These are phyloP conservation scores for Habropoda laboriosa DNA, from an alignment of 1,140 invertebrate species.

Conservation along the genomic window DNA sequence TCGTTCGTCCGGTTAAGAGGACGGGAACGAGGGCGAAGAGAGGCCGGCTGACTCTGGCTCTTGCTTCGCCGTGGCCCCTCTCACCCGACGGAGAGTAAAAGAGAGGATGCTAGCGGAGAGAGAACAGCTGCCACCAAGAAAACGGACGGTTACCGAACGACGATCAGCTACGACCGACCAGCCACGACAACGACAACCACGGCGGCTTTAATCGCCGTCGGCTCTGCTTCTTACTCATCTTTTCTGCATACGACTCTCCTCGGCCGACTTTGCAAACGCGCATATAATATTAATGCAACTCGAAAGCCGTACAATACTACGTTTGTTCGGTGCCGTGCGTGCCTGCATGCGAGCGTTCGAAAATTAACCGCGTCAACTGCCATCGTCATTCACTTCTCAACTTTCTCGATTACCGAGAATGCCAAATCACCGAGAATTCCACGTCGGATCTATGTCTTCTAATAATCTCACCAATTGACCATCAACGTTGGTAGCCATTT, in stretches of 20 bases:
- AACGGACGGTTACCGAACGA: slow-evolving; percentile 52
- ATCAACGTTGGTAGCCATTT: slow-evolving; percentile 33
- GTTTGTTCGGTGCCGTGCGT: too few species aligned
- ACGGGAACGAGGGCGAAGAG: slow-evolving; percentile 57
- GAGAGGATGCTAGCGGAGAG: slow-evolving; percentile 30
- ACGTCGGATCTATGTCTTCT: neutral
- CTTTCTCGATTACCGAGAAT: neutral
- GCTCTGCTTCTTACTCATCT: neutral
- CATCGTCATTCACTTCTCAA: neutral
- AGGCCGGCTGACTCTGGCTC: slow-evolving; percentile 52
- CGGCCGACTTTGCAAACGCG: neutral
- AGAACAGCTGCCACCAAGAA: slow-evolving; percentile 70
- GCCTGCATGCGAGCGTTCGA: too few species aligned
- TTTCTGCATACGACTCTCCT: neutral
- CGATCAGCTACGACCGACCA: slow-evolving; percentile 47
- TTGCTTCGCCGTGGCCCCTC: slow-evolving; percentile 62
- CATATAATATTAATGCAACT: neutral
- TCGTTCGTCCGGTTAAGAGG: slow-evolving; percentile 51
- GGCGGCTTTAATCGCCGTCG: too few species aligned
- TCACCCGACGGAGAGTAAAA: slow-evolving; percentile 59
- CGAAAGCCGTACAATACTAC: too few species aligned
- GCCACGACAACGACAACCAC: too few species aligned
- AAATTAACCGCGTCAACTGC: neutral
- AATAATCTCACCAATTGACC: slow-evolving; percentile 7
- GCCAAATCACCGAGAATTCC: neutral